A percentile compares a stretch with the other conserved stretches of the same genome.
Evolutionary conservation across 2,888 invertebrate species (phyloP).

Genomic region (Xanthostigma xanthostigma): DNA sequence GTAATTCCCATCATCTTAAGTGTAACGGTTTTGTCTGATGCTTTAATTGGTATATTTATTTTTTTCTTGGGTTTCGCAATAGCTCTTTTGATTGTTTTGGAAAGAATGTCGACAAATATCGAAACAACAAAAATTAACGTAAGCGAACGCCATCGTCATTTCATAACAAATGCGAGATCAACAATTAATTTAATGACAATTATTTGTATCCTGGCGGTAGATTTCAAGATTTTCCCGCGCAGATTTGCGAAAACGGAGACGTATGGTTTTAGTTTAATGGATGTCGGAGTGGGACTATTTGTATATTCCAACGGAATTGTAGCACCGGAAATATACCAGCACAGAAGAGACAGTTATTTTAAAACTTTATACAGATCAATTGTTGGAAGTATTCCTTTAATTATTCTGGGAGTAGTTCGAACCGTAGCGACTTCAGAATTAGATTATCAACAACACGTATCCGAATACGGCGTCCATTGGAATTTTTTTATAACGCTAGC

Average conservation of each 20-base stretch:
- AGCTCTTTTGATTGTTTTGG: not conserved
- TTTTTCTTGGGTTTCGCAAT: conserved; percentile 2
- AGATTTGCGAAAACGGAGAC: conserved; percentile 75
- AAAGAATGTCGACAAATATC: not conserved
- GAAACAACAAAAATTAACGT: not conserved
- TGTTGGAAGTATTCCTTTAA: conserved; percentile 30
- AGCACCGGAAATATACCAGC: conserved; percentile 35
- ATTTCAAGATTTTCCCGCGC: conserved; percentile 76
- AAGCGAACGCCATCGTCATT: conserved; percentile 16
- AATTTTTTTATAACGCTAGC: conserved; percentile 96
- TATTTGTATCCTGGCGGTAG: conserved; percentile 83
- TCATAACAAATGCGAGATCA: conserved; percentile 54
- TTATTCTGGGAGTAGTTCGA: conserved; percentile 47
- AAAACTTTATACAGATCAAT: conserved; percentile 21
- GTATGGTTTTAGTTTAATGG: conserved; percentile 86
- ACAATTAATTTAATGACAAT: conserved; percentile 58
- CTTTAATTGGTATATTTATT: conserved; percentile 20
- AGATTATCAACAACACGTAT: conserved; percentile 74
- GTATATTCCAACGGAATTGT: conserved; percentile 68
- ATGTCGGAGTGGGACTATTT: conserved; percentile 84
- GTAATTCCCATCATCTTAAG: conserved; percentile 38
- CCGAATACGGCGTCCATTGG: conserved; percentile 95
- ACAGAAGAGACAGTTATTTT: conserved; percentile 17
- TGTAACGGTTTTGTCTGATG: conserved; percentile 35
- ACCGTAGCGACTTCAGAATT: conserved; percentile 43